Evolutionary conservation across 2,888 invertebrate species (phyloP), one percentile per base, ranked within the genome.

Genomic region (Megalurothrips usitatus): DNA sequence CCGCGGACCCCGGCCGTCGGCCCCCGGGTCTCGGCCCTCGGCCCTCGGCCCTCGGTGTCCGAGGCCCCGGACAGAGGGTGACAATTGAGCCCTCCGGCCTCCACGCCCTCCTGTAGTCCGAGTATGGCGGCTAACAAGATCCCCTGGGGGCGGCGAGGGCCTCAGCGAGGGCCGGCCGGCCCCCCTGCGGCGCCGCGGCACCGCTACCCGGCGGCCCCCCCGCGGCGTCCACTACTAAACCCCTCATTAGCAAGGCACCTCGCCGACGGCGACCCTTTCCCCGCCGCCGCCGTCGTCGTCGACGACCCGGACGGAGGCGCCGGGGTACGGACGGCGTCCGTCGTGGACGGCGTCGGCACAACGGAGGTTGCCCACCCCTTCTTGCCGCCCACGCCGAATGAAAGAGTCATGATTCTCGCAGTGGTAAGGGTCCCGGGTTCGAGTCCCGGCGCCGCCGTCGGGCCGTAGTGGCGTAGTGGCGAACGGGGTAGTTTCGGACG

Each of bases 161-260:
- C 52, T 52, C 8, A 52, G 14, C 52, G 52, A 19, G 14, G 58
- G 19, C 58, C 19, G 58, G 19, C 14, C 17, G 6, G 19, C 58
- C 19, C 58, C 58, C 58, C 14, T 19, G 14, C 58, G 11, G 58
- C 58, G 3, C 34, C 34, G 3, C 3, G 34, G 34, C 34, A 43
- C 34, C n/a, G 58, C n/a, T n/a, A n/a, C n/a, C n/a, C n/a, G n/a
- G n/a, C 17, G 6, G 19, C 58, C 19, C 58, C 58, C 58, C 14
- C 14, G 14, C 58, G 11, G 58, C 26, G 68, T 75, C 68, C 68
- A 75, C 68, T 75, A 75, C 68, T 75, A 75, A 75, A 75, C 68
- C 23, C 68, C 68, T 75, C 68, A 75, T 75, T 75, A 75, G 68
- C 68, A 75, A 26, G 23, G 68, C 68, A 75, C 68, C 68, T 75